These are phyloP conservation scores for Endomychus coccineus DNA, from an alignment of 2,888 invertebrate species.

Conservation along the genomic window DNA sequence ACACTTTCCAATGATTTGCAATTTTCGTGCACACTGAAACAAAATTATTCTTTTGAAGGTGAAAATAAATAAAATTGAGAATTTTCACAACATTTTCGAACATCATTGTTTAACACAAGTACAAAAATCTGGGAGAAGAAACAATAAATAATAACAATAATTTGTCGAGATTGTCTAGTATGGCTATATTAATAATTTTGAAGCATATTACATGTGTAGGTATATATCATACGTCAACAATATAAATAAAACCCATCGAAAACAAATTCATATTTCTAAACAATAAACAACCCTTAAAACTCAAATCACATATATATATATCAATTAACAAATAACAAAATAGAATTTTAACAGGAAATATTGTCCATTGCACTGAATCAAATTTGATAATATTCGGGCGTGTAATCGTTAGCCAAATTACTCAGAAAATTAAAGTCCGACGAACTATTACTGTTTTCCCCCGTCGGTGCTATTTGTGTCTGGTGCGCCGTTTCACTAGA, in stretches of 20 bases:
- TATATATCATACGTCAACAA: too few species aligned
- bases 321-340: constrained; percentile 14
- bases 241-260: constrained; percentile 9
- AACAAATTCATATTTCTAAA: constrained; percentile 7
- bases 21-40: too few species aligned
- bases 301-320: constrained; percentile 9
- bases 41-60: too few species aligned
- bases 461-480: constrained; percentile 40
- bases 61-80: too few species aligned
- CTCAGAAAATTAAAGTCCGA: constrained; percentile 91
- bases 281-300: constrained; percentile 11
- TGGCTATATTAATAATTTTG: too few species aligned
- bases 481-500: constrained; percentile 45
- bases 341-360: constrained; percentile 25
- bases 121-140: too few species aligned
- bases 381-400: constrained; percentile 82
- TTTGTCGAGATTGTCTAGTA: too few species aligned
- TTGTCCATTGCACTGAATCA: constrained; percentile 44
- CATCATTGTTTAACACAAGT: too few species aligned
- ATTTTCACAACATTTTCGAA: too few species aligned
- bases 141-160: too few species aligned
- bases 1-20: too few species aligned
- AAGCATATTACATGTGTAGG: too few species aligned
- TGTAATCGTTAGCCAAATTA: constrained; percentile 86
- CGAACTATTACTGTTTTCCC: constrained; percentile 85